Percentiles rank a stretch among this genome's conserved stretches.
Conservation (phyloP, 2,888 invertebrate species). For the Rhagonycha lutea region DNA sequence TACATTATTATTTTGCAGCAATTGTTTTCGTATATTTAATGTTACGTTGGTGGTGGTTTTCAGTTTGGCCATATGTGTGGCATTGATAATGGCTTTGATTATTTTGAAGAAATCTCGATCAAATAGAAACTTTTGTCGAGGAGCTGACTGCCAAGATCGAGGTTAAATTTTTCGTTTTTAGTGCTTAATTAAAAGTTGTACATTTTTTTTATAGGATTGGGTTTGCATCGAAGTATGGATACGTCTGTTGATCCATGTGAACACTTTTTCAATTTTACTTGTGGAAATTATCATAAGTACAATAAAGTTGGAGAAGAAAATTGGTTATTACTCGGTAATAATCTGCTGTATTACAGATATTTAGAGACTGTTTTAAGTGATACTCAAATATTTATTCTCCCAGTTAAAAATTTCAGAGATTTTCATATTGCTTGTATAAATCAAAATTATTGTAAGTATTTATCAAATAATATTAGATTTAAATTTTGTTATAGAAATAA, state of each 20-base stretch:
- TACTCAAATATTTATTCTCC: neutral
- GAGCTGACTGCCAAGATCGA: neutral
- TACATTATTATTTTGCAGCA: neutral
- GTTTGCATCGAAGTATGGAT: conserved; percentile 1
- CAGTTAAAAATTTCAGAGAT: neutral
- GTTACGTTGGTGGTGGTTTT: neutral
- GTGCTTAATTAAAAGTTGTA: neutral
- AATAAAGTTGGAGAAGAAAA: neutral
- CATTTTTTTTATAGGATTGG: neutral
- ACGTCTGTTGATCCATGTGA: conserved; percentile 5
- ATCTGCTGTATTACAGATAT: neutral
- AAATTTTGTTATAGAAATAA: neutral
- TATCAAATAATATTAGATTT: neutral
- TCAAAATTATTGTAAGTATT: neutral
- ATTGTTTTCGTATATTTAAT: neutral
- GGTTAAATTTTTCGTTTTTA: neutral
- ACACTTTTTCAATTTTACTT: conserved; percentile 18
- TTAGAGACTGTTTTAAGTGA: neutral
- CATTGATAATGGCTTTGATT: neutral
- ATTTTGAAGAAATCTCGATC: neutral
- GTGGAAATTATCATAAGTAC: conserved; percentile 11
- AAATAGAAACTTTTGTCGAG: neutral
- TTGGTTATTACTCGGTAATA: neutral
- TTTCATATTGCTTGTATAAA: neutral
- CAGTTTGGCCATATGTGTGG: neutral